Percentiles rank a stretch among this genome's conserved stretches.
These are phyloP conservation scores for Axis porcinus DNA, from an alignment of 2,113 vertebrate genomes.

Conservation along the genomic window DNA sequence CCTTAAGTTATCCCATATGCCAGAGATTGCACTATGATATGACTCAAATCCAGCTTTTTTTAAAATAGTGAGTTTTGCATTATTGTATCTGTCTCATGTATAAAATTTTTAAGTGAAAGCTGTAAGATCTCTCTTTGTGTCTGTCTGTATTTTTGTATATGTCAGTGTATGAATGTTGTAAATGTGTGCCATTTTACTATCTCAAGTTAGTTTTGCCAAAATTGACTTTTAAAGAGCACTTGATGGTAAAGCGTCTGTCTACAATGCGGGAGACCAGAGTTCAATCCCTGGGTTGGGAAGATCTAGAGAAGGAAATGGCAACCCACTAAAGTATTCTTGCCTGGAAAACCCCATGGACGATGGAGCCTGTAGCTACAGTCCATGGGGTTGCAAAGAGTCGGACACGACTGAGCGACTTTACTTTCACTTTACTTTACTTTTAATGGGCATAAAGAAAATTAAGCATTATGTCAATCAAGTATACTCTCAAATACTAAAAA, in stretches of 20 bases:
- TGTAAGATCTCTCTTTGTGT: neutral
- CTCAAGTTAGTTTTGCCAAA: neutral
- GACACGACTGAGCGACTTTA: rapidly evolving
- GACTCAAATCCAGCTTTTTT: neutral
- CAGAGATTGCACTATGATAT: neutral
- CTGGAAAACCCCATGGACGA: neutral
- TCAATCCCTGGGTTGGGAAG: neutral
- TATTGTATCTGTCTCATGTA: neutral
- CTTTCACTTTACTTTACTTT: neutral
- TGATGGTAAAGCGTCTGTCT: neutral
- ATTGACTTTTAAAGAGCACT: neutral
- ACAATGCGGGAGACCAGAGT: neutral
- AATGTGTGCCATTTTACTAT: neutral
- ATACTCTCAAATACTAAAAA: neutral
- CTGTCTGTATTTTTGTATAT: neutral
- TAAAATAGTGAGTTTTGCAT: neutral
- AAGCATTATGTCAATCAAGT: neutral
- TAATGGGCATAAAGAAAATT: neutral
- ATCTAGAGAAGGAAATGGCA: neutral
- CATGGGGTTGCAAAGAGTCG: neutral
- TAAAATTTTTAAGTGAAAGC: neutral
- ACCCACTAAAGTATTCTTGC: neutral
- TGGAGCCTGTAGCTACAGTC: neutral
- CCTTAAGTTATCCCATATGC: neutral
- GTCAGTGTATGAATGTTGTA: neutral